Evolutionary conservation across 2,888 invertebrate species (phyloP).

Genomic region (Octonoba sinensis): DNA sequence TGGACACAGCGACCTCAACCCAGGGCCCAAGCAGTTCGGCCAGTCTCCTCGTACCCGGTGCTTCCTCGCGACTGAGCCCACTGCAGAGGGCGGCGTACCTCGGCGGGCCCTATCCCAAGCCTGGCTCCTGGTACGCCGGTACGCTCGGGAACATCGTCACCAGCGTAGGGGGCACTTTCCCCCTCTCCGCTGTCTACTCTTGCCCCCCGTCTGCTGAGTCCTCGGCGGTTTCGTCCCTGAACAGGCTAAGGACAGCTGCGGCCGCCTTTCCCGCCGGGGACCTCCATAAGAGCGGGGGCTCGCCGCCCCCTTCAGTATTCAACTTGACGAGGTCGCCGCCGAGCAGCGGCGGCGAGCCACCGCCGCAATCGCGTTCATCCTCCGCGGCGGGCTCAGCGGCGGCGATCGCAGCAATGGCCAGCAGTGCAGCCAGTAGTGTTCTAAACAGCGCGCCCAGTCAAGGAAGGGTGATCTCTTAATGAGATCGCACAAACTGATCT

Average conservation of each 20-base stretch:
- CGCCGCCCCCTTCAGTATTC: constrained; percentile 58
- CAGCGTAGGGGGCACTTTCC: constrained; percentile 58
- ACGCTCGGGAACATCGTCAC: constrained; percentile 56
- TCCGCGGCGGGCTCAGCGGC: constrained; percentile 40
- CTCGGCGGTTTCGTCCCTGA: constrained; percentile 63
- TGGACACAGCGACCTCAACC: constrained; percentile 68
- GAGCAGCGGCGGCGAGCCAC: constrained; percentile 4
- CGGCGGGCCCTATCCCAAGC: constrained; percentile 45
- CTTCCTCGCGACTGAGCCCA: constrained; percentile 55
- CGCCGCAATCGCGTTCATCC: constrained; percentile 9
- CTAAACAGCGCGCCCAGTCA: constrained; percentile 43
- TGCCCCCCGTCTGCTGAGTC: constrained; percentile 64
- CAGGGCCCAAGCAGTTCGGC: constrained; percentile 33
- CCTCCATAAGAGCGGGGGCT: constrained; percentile 58
- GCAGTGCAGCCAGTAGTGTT: constrained; percentile 47
- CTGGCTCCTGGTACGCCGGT: constrained; percentile 56
- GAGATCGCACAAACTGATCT: neutral
- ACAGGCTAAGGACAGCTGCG: constrained; percentile 65
- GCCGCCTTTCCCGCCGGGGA: constrained; percentile 59
- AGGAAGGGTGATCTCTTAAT: constrained; percentile 58
- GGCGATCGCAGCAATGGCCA: constrained; percentile 62
- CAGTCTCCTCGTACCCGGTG: constrained; percentile 29
- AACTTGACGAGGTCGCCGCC: constrained; percentile 18
- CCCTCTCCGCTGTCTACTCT: constrained; percentile 65
- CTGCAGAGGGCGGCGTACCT: constrained; percentile 64